A percentile compares a stretch with the other conserved stretches of the same genome.
Evolutionary conservation across 2,888 invertebrate genomes (phyloP).

Genomic region (Tinea pellionella): DNA sequence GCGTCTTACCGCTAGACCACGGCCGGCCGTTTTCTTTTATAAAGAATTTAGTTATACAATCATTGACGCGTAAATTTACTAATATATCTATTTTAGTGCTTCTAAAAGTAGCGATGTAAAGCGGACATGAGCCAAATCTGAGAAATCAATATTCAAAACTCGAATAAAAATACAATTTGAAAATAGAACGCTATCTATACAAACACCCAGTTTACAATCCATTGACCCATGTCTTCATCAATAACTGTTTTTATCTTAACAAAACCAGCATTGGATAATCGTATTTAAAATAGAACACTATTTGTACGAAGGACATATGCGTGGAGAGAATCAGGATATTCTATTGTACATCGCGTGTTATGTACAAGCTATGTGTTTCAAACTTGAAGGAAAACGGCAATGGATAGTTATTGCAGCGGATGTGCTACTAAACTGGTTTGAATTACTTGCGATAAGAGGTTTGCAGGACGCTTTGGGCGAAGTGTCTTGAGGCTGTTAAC

Average conservation of each 20-base stretch:
- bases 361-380: background rate
- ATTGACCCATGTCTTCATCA: background rate
- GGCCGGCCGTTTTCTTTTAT: too few species aligned
- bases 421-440: background rate
- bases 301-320: conserved; percentile 50
- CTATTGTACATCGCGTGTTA: background rate
- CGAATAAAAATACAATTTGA: conserved; percentile 31
- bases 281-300: background rate
- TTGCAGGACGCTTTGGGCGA: background rate
- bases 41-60: background rate
- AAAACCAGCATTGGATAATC: too few species aligned
- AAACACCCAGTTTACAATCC: conserved; percentile 19
- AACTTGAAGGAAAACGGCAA: background rate
- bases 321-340: conserved; percentile 21
- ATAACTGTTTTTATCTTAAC: too few species aligned
- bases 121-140: too few species aligned
- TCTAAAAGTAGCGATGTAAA: background rate
- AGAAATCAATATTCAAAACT: too few species aligned
- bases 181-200: conserved; percentile 63
- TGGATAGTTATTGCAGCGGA: background rate
- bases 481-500: background rate
- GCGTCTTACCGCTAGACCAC: too few species aligned
- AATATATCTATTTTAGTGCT: background rate
- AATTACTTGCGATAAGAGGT: conserved; percentile 6
- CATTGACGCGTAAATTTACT: background rate